These are phyloP conservation scores for Phorcus lineatus DNA, from an alignment of 2,888 invertebrate genomes.

Conservation along the genomic window DNA sequence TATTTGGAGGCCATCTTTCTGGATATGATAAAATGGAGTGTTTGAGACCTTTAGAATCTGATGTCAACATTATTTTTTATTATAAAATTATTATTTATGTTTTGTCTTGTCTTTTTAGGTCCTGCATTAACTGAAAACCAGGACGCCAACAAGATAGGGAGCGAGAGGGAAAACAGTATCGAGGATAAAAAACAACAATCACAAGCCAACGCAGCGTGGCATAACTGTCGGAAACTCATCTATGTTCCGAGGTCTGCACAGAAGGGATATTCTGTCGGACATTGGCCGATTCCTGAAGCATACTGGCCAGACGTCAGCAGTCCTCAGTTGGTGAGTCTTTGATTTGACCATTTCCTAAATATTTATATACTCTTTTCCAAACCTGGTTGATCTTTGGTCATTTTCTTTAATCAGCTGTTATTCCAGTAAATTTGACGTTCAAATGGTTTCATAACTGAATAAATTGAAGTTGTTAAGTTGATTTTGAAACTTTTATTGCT, in stretches of 20 bases:
- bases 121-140: slow-evolving; percentile 56
- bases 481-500: too few species aligned
- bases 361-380: too few species aligned
- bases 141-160: slow-evolving; percentile 58
- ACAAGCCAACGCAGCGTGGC: slow-evolving; percentile 80
- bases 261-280: slow-evolving; percentile 90
- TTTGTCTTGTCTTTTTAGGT: background rate
- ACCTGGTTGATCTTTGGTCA: too few species aligned
- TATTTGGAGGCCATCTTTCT: too few species aligned
- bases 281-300: slow-evolving; percentile 99
- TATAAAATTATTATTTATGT: too few species aligned
- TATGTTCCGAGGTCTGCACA: slow-evolving; percentile 94
- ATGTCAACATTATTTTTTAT: too few species aligned
- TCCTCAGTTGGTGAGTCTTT: slow-evolving; percentile 82
- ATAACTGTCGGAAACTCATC: slow-evolving; percentile 89
- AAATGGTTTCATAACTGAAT: too few species aligned
- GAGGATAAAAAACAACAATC: slow-evolving; percentile 75
- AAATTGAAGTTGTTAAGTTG: too few species aligned
- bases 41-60: too few species aligned
- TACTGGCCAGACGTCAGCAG: slow-evolving; percentile 97
- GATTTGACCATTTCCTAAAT: background rate
- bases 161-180: slow-evolving; percentile 29
- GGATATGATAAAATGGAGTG: too few species aligned
- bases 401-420: too few species aligned
- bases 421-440: too few species aligned